phyloP scores from a whole-genome alignment of 2,888 invertebrate genomes.

The Pegoplata infirma region DNA sequence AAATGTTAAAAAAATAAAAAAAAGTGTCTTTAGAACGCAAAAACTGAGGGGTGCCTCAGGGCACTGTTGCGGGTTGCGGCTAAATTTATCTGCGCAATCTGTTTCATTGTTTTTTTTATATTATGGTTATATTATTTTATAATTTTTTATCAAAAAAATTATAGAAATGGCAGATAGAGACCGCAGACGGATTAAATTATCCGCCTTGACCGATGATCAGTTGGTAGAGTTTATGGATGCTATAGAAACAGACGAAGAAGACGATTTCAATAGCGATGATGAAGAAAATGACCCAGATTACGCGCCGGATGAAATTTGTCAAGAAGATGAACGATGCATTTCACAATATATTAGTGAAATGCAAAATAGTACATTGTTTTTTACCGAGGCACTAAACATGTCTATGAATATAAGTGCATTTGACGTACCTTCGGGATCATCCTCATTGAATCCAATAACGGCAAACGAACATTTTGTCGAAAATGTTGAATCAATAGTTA shows the following conservation, averaged over 20 bases:
- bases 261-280: conserved; percentile 4
- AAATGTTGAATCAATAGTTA: conserved; percentile 4
- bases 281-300: not conserved
- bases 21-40: conserved; percentile 2
- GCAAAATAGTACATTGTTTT: conserved; percentile 21
- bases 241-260: conserved; percentile 18
- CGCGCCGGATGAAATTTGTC: conserved; percentile 6
- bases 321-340: conserved; percentile 4
- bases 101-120: conserved; percentile 8
- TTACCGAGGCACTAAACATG: conserved; percentile 1
- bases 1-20: conserved; percentile 17
- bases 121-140: not conserved
- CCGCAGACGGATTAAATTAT: conserved; percentile 18
- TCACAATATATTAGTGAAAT: conserved; percentile 20
- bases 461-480: not conserved
- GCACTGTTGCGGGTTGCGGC: conserved; percentile 19
- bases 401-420: not conserved
- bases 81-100: conserved; percentile 2
- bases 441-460: conserved; percentile 3
- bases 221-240: conserved; percentile 13
- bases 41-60: conserved; percentile 26
- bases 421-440: conserved; percentile 5
- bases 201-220: conserved; percentile 10
- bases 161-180: conserved; percentile 23
- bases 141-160: not conserved